These are phyloP conservation scores for Chromobotia macracanthus DNA, from an alignment of 2,797 vertebrate genomes.

Conservation along the genomic window DNA sequence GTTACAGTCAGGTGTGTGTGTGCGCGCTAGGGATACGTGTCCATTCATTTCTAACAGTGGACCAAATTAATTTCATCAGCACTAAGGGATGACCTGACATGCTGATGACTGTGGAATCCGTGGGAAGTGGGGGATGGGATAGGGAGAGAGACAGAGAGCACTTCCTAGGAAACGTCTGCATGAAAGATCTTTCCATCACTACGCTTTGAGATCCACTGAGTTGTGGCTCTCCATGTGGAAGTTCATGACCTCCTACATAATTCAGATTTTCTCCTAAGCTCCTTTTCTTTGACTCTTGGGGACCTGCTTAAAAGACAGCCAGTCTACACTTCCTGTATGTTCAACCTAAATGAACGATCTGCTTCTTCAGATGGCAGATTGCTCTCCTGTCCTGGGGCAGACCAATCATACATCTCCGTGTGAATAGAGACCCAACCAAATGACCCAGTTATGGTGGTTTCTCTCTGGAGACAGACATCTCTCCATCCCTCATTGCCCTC, in stretches of 20 bases:
- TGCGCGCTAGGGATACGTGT: too few species aligned
- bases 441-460: constrained; percentile 48
- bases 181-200: constrained; percentile 2
- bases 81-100: background rate
- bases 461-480: constrained; percentile 37
- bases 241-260: background rate
- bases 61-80: too few species aligned
- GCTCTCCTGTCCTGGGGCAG: constrained; percentile 31
- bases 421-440: constrained; percentile 43
- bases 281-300: background rate
- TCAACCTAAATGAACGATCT: background rate
- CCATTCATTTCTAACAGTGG: background rate
- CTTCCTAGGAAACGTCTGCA: constrained; percentile 31
- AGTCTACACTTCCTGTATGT: background rate
- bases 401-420: constrained; percentile 37
- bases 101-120: too few species aligned
- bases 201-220: constrained; percentile 24
- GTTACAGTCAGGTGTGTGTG: constrained; percentile 14
- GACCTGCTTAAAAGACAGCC: background rate
- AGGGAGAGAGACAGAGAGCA: constrained; percentile 23
- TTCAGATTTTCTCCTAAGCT: background rate
- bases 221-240: background rate
- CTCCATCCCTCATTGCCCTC: constrained; percentile 19
- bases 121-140: constrained; percentile 42
- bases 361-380: constrained; percentile 24